A percentile compares a stretch with the other conserved stretches of the same genome.
Conservation (phyloP, 2,888 invertebrate genomes). For the Drosophila tripunctata region DNA sequence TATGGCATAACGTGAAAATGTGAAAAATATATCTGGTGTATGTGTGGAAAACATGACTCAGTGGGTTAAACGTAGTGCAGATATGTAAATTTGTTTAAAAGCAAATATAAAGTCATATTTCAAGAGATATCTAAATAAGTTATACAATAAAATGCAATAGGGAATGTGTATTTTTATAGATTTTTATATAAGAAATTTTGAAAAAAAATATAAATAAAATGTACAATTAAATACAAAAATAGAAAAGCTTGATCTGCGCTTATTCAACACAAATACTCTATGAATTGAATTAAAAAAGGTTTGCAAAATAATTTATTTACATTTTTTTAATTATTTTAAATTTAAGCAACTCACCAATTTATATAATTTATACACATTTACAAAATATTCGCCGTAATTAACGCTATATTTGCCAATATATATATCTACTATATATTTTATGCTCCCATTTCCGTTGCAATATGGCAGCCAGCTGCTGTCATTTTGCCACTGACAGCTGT, state of each 20-base stretch:
- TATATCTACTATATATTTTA: not conserved
- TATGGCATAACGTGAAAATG: constrained; percentile 8
- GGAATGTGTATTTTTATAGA: not conserved
- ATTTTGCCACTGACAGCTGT: constrained; percentile 67
- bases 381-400: constrained; percentile 13
- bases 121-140: too few relatives aligned
- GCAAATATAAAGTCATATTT: too few relatives aligned
- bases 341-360: not conserved
- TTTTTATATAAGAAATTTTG: too few relatives aligned
- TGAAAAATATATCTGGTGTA: constrained; percentile 8
- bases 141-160: too few relatives aligned
- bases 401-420: constrained; percentile 21
- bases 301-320: not conserved
- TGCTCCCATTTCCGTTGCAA: constrained; percentile 18
- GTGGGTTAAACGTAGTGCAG: not conserved
- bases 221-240: too few relatives aligned
- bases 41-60: not conserved
- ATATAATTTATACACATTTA: not conserved
- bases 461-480: constrained; percentile 62
- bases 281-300: too few relatives aligned
- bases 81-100: not conserved
- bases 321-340: not conserved
- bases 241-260: too few relatives aligned
- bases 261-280: too few relatives aligned
- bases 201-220: too few relatives aligned